Percentiles rank a stretch among this genome's conserved stretches.
Conservation (phyloP, 2,888 invertebrate genomes). For the Aleiodes testaceus region DNA sequence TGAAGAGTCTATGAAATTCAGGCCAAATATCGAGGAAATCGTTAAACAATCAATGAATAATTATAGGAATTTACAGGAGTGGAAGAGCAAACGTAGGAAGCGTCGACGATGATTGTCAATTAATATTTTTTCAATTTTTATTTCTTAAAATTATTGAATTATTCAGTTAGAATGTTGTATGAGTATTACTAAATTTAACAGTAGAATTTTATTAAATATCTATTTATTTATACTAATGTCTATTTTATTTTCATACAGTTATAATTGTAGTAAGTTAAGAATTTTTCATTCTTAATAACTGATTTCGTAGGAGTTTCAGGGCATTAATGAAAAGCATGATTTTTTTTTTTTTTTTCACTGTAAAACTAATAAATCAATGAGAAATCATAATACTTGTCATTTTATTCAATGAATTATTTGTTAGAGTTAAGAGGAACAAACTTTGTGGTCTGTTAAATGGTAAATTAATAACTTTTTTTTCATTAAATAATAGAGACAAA, state of each 20-base stretch:
- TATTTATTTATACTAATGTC: constrained; percentile 7
- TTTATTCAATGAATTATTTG: constrained; percentile 13
- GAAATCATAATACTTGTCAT: constrained; percentile 49
- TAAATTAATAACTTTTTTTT: not conserved
- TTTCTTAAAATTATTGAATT: constrained; percentile 8
- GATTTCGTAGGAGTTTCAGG: not conserved
- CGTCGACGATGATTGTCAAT: constrained; percentile 50
- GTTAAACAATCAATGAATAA: constrained; percentile 59
- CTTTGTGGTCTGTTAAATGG: not conserved
- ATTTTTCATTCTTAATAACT: not conserved
- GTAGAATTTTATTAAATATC: not conserved
- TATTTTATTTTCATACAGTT: constrained; percentile 6
- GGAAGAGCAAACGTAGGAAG: constrained; percentile 66
- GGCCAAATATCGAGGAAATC: constrained; percentile 59
- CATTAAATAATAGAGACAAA: not conserved
- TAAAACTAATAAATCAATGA: constrained; percentile 56
- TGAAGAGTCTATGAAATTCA: constrained; percentile 51
- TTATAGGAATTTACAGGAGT: constrained; percentile 62
- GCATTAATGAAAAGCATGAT: constrained; percentile 19
- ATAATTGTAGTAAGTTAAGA: not conserved
- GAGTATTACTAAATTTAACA: not conserved
- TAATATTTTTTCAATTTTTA: constrained; percentile 32
- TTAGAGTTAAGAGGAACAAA: constrained; percentile 1
- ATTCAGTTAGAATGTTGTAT: constrained; percentile 14
- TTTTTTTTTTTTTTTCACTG: constrained; percentile 1